A percentile compares a stretch with the other conserved stretches of the same genome.
Conservation (phyloP, 2,113 vertebrate species). For the Rutilus rutilus region DNA sequence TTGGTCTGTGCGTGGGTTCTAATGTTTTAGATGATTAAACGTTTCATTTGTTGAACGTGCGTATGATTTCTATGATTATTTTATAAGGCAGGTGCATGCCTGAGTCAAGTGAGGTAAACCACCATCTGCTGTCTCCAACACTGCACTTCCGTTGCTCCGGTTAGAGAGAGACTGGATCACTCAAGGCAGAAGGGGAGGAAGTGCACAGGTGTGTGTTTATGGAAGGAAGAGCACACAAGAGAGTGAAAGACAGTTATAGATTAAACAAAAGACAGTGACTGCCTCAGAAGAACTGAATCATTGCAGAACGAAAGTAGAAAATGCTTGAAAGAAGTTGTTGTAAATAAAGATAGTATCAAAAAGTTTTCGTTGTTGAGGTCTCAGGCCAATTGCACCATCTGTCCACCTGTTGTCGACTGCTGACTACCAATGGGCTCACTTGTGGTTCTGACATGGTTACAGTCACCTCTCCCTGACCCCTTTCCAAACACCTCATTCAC, state of each 20-base stretch:
- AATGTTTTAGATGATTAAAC: slow-evolving; percentile 19
- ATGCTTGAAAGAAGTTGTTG: background rate
- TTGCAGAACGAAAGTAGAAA: background rate
- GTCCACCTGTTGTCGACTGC: slow-evolving; percentile 31
- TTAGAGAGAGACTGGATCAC: slow-evolving; percentile 21
- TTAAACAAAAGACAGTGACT: background rate
- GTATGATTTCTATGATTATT: slow-evolving; percentile 41
- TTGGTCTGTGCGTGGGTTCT: background rate
- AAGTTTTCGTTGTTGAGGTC: slow-evolving; percentile 4
- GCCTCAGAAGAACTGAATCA: background rate
- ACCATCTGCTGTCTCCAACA: slow-evolving; percentile 44
- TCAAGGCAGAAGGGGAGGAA: slow-evolving; percentile 38
- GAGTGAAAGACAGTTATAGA: slow-evolving; percentile 10
- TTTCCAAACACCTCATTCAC: slow-evolving; percentile 41
- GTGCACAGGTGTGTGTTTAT: slow-evolving; percentile 50
- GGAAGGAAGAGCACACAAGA: background rate
- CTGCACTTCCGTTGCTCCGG: slow-evolving; percentile 32
- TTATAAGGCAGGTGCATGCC: slow-evolving; percentile 41
- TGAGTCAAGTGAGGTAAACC: slow-evolving; percentile 44
- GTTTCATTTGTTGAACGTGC: slow-evolving; percentile 4
- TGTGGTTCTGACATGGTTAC: slow-evolving; percentile 37
- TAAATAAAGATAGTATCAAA: slow-evolving; percentile 16
- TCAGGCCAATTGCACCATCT: slow-evolving; percentile 23
- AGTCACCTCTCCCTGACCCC: slow-evolving; percentile 40
- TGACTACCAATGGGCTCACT: slow-evolving; percentile 9